Evolutionary conservation across 2,888 invertebrate species (phyloP), one percentile per base, ranked within the genome.

Genomic region (Salticus scenicus): DNA sequence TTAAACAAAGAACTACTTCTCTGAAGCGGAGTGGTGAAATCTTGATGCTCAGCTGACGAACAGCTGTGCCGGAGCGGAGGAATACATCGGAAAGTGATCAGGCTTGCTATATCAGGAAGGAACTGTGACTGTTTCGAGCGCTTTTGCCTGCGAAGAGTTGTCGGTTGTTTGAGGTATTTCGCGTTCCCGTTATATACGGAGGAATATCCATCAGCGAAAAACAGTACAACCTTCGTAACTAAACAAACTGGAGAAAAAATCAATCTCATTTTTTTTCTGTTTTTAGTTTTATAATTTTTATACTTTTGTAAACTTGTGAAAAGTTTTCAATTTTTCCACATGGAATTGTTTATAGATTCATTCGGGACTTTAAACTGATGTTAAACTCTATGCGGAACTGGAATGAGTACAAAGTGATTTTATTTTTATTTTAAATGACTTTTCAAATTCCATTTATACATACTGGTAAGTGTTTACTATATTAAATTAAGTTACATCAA

Each of bases 11-110:
- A 31, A 84, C 67, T 84, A 42, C 67, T 77, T 84, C 30, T 24
- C 12, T 27, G 2, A 4, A 5, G 77, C 83, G 77, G 77, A 77
- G 20, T 70, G 7, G 10, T 47, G 78, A 51, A 57, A 66, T 57
- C 66, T 66, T 57, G 77, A n/a, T 42, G 37, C 77, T 64, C 83
- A 84, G 77, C 77, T 84, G 83, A 69, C 69, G 73, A 77, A 73
- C 83, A 84, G 83, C 83, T 84, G 83, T 77, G 77, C 77, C 41
- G 77, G 14, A 28, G 83, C 83, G 83, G 83, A 84, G 73, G 27
- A 28, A 77, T 63, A 84, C 83, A 77, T 66, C 77, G 77, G 72
- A 84, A 84, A 84, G 83, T 77, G 83, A 84, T 84, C 77, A 84
- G 83, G 83, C 24, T 69, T 67, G 64, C 51, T 84, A 84, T 84